A percentile compares a stretch with the other conserved stretches of the same genome.
phyloP scores from a whole-genome alignment of 1,140 invertebrate species.

The Drosophila burlai region DNA sequence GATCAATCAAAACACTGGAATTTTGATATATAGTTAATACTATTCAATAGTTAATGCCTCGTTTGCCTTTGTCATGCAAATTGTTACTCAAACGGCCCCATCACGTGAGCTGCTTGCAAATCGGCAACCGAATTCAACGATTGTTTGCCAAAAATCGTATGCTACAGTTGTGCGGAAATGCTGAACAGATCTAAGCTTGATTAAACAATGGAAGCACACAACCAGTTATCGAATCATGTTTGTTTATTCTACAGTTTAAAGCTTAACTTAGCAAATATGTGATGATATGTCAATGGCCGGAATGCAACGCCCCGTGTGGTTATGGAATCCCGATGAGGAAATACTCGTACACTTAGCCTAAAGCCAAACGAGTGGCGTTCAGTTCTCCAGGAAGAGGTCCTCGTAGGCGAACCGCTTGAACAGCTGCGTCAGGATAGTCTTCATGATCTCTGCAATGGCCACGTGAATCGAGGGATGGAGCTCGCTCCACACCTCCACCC shows the following conservation, averaged over 20 bases:
- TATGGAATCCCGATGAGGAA: slow-evolving; percentile 40
- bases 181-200: slow-evolving; percentile 12
- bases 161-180: slow-evolving; percentile 59
- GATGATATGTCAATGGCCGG: slow-evolving; percentile 47
- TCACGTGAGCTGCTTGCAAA: slow-evolving; percentile 65
- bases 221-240: slow-evolving; percentile 47
- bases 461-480: slow-evolving; percentile 87
- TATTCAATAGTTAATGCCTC: slow-evolving; percentile 1
- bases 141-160: slow-evolving; percentile 43
- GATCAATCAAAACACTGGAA: not conserved
- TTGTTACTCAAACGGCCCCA: slow-evolving; percentile 15
- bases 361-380: slow-evolving; percentile 12
- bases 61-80: slow-evolving; percentile 54
- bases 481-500: slow-evolving; percentile 86
- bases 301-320: slow-evolving; percentile 29
- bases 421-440: slow-evolving; percentile 85
- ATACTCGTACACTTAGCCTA: slow-evolving; percentile 75
- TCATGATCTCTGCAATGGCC: slow-evolving; percentile 86
- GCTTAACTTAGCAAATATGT: slow-evolving; percentile 57
- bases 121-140: slow-evolving; percentile 2
- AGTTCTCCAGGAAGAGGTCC: slow-evolving; percentile 73
- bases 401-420: slow-evolving; percentile 82
- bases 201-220: slow-evolving; percentile 35
- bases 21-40: not conserved
- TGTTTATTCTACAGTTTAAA: slow-evolving; percentile 57